Evolutionary conservation across 2,113 vertebrate species (phyloP).

Genomic region (Rafetus swinhoei): DNA sequence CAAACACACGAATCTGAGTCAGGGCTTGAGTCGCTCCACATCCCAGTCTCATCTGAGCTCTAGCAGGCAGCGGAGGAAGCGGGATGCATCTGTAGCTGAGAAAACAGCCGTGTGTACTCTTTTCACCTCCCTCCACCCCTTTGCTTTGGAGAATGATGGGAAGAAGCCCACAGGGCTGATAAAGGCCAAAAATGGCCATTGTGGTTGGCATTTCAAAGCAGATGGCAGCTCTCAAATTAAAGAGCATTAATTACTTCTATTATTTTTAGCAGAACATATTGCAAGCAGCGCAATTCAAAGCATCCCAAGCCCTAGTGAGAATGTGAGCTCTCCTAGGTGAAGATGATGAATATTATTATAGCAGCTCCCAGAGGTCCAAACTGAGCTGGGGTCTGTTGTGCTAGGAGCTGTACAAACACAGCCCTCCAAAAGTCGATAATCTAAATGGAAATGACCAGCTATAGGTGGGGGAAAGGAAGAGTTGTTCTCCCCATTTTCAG

Average conservation of each 20-base stretch:
- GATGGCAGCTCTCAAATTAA: slow-evolving; percentile 29
- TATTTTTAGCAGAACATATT: slow-evolving; percentile 71
- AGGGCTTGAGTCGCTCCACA: background rate
- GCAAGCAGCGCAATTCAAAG: slow-evolving; percentile 53
- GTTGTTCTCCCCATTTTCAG: background rate
- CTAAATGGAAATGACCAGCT: background rate
- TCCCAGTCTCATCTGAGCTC: background rate
- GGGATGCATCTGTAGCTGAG: background rate
- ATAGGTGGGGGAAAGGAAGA: background rate
- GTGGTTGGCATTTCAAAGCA: slow-evolving; percentile 6
- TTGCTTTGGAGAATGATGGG: background rate
- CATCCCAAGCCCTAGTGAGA: slow-evolving; percentile 44
- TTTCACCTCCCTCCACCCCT: background rate
- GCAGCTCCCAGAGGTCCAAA: background rate
- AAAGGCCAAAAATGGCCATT: background rate
- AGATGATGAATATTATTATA: background rate
- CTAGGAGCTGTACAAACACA: slow-evolving; percentile 27
- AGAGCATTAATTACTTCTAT: slow-evolving; percentile 68
- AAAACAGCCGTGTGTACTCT: background rate
- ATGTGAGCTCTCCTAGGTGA: background rate
- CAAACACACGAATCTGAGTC: background rate
- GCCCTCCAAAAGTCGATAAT: slow-evolving; percentile 34
- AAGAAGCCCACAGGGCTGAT: background rate
- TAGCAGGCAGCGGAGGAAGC: background rate
- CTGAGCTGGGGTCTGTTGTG: background rate